phyloP scores from a whole-genome alignment of 1,140 invertebrate genomes.

The Caenorhabditis tropicalis region DNA sequence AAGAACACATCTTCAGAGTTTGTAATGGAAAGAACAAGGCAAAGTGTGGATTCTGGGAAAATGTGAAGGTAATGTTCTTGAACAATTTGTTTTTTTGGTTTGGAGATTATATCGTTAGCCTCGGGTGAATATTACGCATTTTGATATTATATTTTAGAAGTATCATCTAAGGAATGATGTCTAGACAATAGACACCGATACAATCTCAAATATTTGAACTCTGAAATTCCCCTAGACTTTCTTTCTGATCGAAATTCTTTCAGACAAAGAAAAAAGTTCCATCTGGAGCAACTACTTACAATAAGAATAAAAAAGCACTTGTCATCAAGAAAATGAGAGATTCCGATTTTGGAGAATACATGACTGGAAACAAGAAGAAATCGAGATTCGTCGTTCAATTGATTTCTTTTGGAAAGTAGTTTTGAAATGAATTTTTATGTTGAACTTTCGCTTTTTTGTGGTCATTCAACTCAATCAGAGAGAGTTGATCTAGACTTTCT shows the following conservation, averaged over 20 bases:
- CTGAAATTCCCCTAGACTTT: too few species aligned
- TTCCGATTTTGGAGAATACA: background rate
- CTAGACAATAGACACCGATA: too few species aligned
- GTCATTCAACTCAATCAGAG: background rate
- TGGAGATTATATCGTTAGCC: too few species aligned
- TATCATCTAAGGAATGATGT: background rate
- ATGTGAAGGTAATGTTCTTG: background rate
- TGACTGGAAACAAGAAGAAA: background rate
- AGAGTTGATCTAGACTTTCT: too few species aligned
- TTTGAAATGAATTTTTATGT: background rate
- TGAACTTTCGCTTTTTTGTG: background rate
- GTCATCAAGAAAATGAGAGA: background rate
- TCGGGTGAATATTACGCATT: too few species aligned
- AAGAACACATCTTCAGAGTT: background rate
- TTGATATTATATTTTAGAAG: too few species aligned
- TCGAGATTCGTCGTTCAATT: background rate
- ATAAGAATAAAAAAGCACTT: background rate
- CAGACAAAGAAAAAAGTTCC: background rate
- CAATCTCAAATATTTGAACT: too few species aligned
- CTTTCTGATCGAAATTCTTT: background rate
- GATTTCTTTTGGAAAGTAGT: background rate
- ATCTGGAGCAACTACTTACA: background rate
- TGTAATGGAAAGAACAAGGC: constrained; percentile 21
- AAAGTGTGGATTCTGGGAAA: background rate
- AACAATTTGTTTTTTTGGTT: too few species aligned